Conservation (phyloP, 2,888 invertebrate genomes). For the Agrotis puta region DNA sequence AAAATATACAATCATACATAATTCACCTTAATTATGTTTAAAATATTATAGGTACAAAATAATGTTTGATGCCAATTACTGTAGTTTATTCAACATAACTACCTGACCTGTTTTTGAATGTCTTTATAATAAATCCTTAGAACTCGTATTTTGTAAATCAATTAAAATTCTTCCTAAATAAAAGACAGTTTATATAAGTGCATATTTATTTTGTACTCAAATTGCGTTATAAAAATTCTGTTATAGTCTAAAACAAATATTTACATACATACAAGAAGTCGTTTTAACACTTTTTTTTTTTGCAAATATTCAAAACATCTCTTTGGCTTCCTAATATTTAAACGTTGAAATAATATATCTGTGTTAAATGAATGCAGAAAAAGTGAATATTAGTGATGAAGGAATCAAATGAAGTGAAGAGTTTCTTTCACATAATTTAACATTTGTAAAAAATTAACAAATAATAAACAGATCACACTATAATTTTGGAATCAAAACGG, state of each 20-base stretch:
- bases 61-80: constrained; percentile 75
- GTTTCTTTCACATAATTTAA: constrained; percentile 35
- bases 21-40: constrained; percentile 35
- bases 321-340: constrained; percentile 59
- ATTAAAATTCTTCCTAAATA: constrained; percentile 42
- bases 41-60: constrained; percentile 53
- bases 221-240: constrained; percentile 67
- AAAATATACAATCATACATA: constrained; percentile 23
- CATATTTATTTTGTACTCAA: constrained; percentile 74
- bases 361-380: constrained; percentile 34
- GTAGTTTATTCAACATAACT: constrained; percentile 66
- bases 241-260: constrained; percentile 54
- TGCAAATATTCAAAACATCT: constrained; percentile 45
- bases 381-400: constrained; percentile 17
- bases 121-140: constrained; percentile 70
- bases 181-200: constrained; percentile 52
- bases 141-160: constrained; percentile 55
- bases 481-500: constrained; percentile 63
- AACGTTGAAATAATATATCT: constrained; percentile 29
- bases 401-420: constrained; percentile 26
- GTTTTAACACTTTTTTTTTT: constrained; percentile 30
- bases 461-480: constrained; percentile 39
- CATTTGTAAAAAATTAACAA: constrained; percentile 43
- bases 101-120: constrained; percentile 72
- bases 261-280: constrained; percentile 68